A percentile compares a stretch with the other conserved stretches of the same genome.
phyloP scores from a whole-genome alignment of 2,797 vertebrate genomes.

The Miichthys miiuy region DNA sequence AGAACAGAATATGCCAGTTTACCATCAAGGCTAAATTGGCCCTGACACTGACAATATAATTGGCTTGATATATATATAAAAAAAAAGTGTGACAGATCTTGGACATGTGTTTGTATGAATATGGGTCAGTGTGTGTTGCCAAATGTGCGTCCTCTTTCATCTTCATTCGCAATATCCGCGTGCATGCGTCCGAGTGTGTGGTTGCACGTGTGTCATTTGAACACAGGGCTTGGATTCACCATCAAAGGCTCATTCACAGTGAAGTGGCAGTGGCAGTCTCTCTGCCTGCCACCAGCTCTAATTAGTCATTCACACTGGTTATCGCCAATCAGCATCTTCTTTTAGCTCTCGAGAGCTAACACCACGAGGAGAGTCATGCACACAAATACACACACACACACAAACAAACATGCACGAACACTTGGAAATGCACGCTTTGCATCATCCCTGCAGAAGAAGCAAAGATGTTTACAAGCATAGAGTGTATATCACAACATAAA shows the following conservation, averaged over 20 bases:
- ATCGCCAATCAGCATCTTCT: conserved; percentile 78
- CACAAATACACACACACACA: conserved; percentile 6
- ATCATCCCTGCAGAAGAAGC: conserved; percentile 25
- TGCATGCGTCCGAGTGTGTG: conserved; percentile 26
- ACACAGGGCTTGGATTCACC: conserved; percentile 62
- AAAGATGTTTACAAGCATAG: background rate
- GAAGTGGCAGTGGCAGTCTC: conserved; percentile 67
- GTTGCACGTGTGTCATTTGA: conserved; percentile 40
- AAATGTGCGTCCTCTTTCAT: conserved; percentile 26
- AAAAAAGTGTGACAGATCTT: conserved; percentile 29
- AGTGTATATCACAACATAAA: conserved; percentile 30
- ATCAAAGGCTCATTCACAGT: conserved; percentile 79
- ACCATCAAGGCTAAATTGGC: conserved; percentile 12
- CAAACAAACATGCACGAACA: conserved; percentile 26
- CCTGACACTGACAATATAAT: conserved; percentile 28
- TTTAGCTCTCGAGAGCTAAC: conserved; percentile 57
- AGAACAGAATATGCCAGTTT: conserved; percentile 22
- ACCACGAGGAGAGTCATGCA: background rate
- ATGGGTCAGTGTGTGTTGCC: conserved; percentile 36
- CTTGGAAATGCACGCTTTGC: background rate
- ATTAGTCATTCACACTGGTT: conserved; percentile 81
- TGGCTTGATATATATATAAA: background rate
- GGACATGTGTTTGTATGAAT: conserved; percentile 43
- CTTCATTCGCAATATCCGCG: conserved; percentile 38
- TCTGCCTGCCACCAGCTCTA: conserved; percentile 76